phyloP scores from a whole-genome alignment of 2,797 vertebrate genomes.

The Limnodromus scolopaceus region DNA sequence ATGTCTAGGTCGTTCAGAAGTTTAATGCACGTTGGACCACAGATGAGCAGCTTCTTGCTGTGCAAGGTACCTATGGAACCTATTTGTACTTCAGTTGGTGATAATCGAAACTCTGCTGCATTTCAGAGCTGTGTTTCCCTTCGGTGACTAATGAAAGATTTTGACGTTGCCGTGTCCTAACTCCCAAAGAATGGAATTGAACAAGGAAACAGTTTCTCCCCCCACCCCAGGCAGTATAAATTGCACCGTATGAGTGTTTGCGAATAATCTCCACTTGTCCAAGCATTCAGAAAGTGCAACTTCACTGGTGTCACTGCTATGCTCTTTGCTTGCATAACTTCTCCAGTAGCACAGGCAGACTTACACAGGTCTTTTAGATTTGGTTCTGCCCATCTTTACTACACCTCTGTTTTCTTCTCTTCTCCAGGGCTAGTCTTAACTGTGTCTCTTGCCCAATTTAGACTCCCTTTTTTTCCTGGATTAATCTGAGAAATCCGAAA shows the following conservation, averaged over 20 bases:
- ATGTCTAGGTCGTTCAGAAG: conserved; percentile 86
- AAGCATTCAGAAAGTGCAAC: neutral
- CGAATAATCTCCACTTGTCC: neutral
- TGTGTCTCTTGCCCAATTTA: neutral
- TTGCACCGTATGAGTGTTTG: neutral
- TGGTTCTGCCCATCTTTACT: neutral
- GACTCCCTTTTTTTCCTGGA: neutral
- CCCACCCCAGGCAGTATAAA: neutral
- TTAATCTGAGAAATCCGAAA: neutral
- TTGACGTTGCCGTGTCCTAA: neutral
- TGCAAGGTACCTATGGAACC: conserved; percentile 84
- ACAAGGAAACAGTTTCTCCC: neutral
- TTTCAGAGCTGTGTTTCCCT: neutral
- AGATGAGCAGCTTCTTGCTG: conserved; percentile 92
- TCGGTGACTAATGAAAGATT: neutral
- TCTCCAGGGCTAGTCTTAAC: neutral
- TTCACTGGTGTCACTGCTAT: neutral
- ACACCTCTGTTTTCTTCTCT: neutral
- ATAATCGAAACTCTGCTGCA: neutral
- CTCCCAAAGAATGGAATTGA: neutral
- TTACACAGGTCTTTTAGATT: neutral
- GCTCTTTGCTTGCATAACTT: neutral
- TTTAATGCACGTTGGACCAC: conserved; percentile 93
- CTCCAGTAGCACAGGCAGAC: neutral
- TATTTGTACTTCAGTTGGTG: neutral